phyloP scores from a whole-genome alignment of 2,888 invertebrate species.

The Philereme transversata region DNA sequence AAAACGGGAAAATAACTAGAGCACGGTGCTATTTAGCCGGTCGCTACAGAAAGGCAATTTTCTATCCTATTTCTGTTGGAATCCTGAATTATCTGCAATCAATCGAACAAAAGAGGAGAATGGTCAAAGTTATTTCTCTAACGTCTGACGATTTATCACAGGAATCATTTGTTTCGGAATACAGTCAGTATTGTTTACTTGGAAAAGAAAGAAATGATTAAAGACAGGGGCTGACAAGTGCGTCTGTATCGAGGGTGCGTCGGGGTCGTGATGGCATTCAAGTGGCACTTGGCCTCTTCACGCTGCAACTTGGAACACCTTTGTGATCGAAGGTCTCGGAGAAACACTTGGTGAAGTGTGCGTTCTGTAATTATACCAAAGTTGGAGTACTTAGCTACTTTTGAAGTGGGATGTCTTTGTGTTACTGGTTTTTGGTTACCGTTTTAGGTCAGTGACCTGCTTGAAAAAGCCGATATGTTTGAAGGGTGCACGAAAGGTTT shows the following conservation, averaged over 20 bases:
- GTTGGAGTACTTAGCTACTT: not conserved
- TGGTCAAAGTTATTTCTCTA: constrained; percentile 61
- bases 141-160: constrained; percentile 67
- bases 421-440: no score
- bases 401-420: not conserved
- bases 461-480: no score
- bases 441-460: no score
- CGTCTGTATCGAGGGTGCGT: constrained; percentile 33
- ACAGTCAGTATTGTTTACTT: constrained; percentile 54
- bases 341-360: constrained; percentile 9
- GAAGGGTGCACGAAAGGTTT: no score
- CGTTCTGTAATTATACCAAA: not conserved
- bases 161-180: constrained; percentile 63
- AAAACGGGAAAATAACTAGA: constrained; percentile 22
- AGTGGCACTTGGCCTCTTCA: constrained; percentile 32
- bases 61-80: constrained; percentile 45
- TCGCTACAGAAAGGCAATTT: constrained; percentile 36
- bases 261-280: constrained; percentile 49
- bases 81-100: constrained; percentile 74
- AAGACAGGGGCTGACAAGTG: constrained; percentile 29
- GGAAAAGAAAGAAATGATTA: constrained; percentile 40
- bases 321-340: constrained; percentile 12
- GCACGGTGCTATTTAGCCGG: constrained; percentile 31
- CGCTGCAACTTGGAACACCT: constrained; percentile 23
- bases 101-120: constrained; percentile 71